A percentile compares a stretch with the other conserved stretches of the same genome.
phyloP scores from a whole-genome alignment of 1,140 invertebrate genomes.

The Ganaspis sp. region DNA sequence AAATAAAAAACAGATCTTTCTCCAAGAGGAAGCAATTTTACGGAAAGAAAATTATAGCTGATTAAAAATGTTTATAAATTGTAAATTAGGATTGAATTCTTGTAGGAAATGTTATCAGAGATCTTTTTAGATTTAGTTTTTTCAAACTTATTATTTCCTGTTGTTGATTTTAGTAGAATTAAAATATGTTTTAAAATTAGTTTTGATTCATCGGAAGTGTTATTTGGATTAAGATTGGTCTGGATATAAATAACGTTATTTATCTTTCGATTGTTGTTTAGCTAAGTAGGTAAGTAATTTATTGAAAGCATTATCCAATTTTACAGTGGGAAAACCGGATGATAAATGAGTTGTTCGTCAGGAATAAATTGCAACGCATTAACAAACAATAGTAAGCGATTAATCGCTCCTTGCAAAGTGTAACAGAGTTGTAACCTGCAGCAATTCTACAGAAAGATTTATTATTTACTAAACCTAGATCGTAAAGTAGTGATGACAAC shows the following conservation, averaged over 20 bases:
- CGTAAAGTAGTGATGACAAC: neutral
- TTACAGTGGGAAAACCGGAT: neutral
- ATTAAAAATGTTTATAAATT: too few species aligned
- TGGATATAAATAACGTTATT: neutral
- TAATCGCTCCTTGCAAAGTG: neutral
- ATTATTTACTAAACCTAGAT: constrained; percentile 1
- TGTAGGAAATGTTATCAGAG: too few species aligned
- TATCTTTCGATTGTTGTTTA: constrained; percentile 27
- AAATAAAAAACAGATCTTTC: too few species aligned
- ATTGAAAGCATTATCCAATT: neutral
- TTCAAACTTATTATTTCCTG: too few species aligned
- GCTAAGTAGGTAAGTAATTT: constrained; percentile 37
- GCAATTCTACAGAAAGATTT: constrained; percentile 3
- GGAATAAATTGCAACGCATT: constrained; percentile 36
- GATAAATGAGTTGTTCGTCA: constrained; percentile 34
- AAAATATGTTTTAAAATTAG: neutral
- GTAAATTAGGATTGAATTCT: too few species aligned
- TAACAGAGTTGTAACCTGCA: neutral
- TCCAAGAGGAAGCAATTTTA: too few species aligned
- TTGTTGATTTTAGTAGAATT: too few species aligned
- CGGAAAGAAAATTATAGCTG: too few species aligned
- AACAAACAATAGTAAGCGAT: constrained; percentile 26
- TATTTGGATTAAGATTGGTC: constrained; percentile 27
- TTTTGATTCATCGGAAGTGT: too few species aligned
- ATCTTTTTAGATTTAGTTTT: too few species aligned